Evolutionary conservation across 2,113 vertebrate species (phyloP).

Genomic region (Bos indicus): DNA sequence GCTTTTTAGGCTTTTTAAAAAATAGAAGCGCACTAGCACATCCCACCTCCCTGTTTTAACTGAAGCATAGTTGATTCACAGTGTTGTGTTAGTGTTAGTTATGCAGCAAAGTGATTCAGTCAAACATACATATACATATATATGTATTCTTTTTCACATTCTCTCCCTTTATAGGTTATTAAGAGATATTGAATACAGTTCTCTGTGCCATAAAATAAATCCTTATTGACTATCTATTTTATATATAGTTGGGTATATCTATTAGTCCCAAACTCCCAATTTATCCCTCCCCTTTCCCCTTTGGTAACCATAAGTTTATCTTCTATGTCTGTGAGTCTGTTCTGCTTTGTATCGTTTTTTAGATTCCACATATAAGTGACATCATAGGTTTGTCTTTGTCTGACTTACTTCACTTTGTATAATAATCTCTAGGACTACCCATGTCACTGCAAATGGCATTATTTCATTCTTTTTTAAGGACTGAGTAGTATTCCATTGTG

Average conservation of each 20-base stretch:
- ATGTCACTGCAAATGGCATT: not conserved
- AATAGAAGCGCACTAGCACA: not conserved
- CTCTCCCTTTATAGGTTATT: not conserved
- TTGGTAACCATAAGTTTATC: not conserved
- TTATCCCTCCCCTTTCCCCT: not conserved
- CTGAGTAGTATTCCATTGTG: not conserved
- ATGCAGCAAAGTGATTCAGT: not conserved
- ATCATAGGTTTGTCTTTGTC: not conserved
- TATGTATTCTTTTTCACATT: not conserved
- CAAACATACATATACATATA: not conserved
- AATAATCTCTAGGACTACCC: not conserved
- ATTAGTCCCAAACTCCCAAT: not conserved
- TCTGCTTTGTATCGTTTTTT: not conserved
- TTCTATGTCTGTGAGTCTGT: not conserved
- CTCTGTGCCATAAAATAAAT: not conserved
- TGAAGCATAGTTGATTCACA: not conserved
- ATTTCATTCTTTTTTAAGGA: not conserved
- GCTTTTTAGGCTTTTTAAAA: not conserved
- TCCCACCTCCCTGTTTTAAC: not conserved
- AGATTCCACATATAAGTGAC: not conserved
- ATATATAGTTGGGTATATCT: not conserved
- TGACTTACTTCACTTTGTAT: not conserved
- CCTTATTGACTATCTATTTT: not conserved
- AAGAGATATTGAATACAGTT: not conserved
- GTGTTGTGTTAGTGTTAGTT: not conserved